phyloP scores from a whole-genome alignment of 2,888 invertebrate species.

The Cheilosia grossa region DNA sequence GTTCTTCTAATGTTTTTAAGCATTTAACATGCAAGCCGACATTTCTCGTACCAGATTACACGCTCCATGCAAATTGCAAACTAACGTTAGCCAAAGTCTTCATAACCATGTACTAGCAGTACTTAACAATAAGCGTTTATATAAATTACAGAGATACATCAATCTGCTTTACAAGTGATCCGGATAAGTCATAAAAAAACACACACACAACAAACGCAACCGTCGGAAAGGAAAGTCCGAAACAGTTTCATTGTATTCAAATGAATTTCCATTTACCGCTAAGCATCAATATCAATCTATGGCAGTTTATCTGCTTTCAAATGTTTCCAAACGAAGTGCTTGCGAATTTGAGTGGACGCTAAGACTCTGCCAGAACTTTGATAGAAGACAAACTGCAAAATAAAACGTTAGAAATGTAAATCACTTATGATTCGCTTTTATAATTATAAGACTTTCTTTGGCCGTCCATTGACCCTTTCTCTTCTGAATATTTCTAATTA shows the following conservation, averaged over 20 bases:
- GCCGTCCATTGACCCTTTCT: not conserved
- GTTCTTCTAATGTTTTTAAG: not conserved
- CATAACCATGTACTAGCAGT: conserved; percentile 10
- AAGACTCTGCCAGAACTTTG: not conserved
- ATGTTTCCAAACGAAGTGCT: not conserved
- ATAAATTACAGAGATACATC: not conserved
- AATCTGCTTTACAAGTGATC: not conserved
- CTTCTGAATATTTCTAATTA: not conserved
- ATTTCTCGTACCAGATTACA: conserved; percentile 25
- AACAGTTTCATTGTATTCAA: conserved; percentile 6
- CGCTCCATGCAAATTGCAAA: conserved; percentile 6
- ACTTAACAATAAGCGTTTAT: conserved; percentile 1
- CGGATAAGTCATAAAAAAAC: not conserved
- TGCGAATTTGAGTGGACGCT: not conserved
- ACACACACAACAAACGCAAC: conserved; percentile 7
- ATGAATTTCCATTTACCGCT: conserved; percentile 55
- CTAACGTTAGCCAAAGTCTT: conserved; percentile 8
- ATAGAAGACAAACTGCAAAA: not conserved
- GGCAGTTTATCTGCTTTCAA: conserved; percentile 23
- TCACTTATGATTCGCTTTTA: conserved; percentile 3
- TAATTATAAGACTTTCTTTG: not conserved
- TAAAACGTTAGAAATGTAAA: conserved; percentile 27
- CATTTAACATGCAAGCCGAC: conserved; percentile 18
- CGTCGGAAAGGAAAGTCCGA: conserved; percentile 44
- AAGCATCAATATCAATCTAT: conserved; percentile 16